Evolutionary conservation across 2,113 vertebrate genomes (phyloP), one percentile per base, ranked within the genome.

Genomic region (Bubo blakistoni): DNA sequence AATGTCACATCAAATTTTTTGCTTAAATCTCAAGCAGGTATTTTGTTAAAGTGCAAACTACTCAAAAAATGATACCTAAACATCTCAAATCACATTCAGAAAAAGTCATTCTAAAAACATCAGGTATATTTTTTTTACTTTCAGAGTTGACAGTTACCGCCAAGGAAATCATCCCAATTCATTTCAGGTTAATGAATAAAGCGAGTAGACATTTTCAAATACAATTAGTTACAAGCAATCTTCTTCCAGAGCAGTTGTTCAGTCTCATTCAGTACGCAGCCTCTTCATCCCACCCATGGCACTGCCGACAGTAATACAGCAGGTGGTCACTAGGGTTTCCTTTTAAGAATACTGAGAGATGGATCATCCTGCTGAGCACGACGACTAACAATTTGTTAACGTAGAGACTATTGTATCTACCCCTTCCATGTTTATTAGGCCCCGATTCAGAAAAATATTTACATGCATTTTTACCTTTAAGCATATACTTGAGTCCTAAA

Each of bases 401-500:
- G 0, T 2, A 54, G 54, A 57, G 16, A 88, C 78, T 89, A 85
- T 0, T 11, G 10, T 17, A 85, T 72, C 74, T 80, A 94, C 62
- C 71, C 55, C 13, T 73, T 21, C 71, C 46, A 12, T 8, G 0
- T 83, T 93, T 90, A 92, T 94, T 94, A 96, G 66, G 91, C 79
- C 81, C 74, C 22, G 3, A 82, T 71, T 90, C 84, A 73, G n/a
- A 88, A 82, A 89, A 83, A 70, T 94, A 96, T 96, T 95, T 95
- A 97, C 93, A 96, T 94, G 95, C 93, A 74, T 78, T 91, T 96
- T 97, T 94, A 83, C 74, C 51, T 80, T 82, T 74, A 94, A 92
- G 96, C 70, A 69, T 86, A 93, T 79, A 96, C 29, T 95, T 54
- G 57, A 95, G 87, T 96, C 79, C 92, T 97, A 93, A 95, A 77